Evolutionary conservation across 2,113 vertebrate genomes (phyloP), one percentile per base, ranked within the genome.

Genomic region (Silurus asotus): DNA sequence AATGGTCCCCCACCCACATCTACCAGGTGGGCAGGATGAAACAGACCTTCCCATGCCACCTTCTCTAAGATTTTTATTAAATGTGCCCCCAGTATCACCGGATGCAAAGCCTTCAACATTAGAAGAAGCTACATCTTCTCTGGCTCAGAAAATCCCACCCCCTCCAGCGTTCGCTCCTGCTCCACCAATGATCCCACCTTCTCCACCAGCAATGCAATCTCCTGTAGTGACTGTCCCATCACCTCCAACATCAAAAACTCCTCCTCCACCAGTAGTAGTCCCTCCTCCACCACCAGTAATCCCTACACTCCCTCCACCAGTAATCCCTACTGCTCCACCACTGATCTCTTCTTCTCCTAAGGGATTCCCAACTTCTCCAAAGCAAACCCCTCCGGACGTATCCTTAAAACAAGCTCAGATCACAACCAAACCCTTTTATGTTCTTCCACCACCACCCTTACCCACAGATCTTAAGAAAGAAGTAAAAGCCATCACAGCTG

Each of bases 11-110:
- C 92, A 94, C 80, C 84, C 91, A 51, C 90, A 93, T 74, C 93
- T 93, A 86, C 94, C 94, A 6, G 90, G 90, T 49, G 93, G 94
- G 20, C 92, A 93, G 0, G 96, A 96, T 74, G 96, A 96, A 80
- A 89, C 92, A 37, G 94, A 94, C 45, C 93, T 92, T 58, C 92
- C 93, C 14, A 92, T 93, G 0, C 93, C 93, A 56, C 65, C 91
- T 83, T 92, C 92, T 45, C 72, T 81, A 37, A 74, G 59, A 84
- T 79, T 64, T 51, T 45, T 88, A 84, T 48, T 49, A 19, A 76
- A n/a, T 53, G 37, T 81, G 62, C 55, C 25, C 58, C 67, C 82
- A 51, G 19, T 84, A 61, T 81, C 49, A 25, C 83, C 90, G 51
- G 81, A 59, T 48, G 74, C 13, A 4, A 83, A 70, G 3, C 72